Conservation (phyloP, 2,797 vertebrate genomes). For the Hybognathus amarus region DNA sequence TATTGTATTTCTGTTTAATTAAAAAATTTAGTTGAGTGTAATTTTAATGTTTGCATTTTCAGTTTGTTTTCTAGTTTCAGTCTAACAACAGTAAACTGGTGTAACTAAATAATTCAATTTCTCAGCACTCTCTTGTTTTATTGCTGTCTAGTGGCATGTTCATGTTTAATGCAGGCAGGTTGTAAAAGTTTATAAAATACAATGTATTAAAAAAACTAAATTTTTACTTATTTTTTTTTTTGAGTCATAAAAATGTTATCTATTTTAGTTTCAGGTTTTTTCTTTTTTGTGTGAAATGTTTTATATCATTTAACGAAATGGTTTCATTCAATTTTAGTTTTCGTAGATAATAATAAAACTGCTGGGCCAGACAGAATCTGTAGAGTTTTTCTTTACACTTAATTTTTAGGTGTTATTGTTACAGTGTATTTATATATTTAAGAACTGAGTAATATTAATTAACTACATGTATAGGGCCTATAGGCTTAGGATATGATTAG, state of each 20-base stretch:
- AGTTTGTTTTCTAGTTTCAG: background rate
- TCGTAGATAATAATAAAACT: background rate
- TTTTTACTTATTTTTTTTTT: background rate
- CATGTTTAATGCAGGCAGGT: background rate
- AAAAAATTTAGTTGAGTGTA: background rate
- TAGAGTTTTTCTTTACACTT: background rate
- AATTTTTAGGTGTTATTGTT: too few relatives aligned
- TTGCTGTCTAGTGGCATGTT: background rate
- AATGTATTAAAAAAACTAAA: background rate
- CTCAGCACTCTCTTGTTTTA: background rate
- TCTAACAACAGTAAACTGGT: background rate
- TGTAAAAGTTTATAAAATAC: slow-evolving; percentile 1
- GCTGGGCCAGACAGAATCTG: background rate
- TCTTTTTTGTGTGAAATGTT: background rate
- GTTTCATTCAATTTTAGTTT: background rate
- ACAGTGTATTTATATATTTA: too few relatives aligned
- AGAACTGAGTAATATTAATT: too few relatives aligned
- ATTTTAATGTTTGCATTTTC: background rate
- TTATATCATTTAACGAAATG: background rate
- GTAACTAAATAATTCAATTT: background rate
- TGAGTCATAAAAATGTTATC: background rate
- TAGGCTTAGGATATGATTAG: too few relatives aligned
- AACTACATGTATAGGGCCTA: too few relatives aligned
- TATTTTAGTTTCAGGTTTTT: background rate
- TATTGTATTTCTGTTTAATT: background rate